A percentile compares a stretch with the other conserved stretches of the same genome.
phyloP scores from a whole-genome alignment of 2,797 vertebrate species.

The Botia kubotai region DNA sequence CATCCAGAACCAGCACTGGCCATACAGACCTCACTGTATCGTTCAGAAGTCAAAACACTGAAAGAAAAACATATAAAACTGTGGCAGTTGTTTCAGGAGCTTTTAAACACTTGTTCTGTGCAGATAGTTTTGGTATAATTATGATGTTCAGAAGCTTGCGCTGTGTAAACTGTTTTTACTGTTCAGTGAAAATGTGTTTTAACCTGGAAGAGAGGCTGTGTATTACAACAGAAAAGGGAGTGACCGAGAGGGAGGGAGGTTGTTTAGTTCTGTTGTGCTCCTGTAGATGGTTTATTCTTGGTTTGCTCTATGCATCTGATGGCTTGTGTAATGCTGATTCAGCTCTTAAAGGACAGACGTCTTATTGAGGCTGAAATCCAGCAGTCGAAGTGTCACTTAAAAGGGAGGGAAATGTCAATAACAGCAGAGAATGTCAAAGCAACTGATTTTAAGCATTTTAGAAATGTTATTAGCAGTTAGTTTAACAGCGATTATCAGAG shows the following conservation, averaged over 20 bases:
- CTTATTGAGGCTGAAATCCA: neutral
- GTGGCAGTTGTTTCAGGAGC: neutral
- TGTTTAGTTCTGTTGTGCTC: conserved; percentile 49
- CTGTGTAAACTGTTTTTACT: neutral
- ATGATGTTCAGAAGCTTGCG: neutral
- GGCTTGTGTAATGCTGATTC: conserved; percentile 56
- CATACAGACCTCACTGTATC: neutral
- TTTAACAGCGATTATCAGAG: no score
- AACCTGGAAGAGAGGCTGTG: neutral
- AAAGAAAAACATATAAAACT: neutral
- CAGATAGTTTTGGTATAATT: neutral
- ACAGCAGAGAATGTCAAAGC: neutral
- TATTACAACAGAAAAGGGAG: conserved; percentile 20
- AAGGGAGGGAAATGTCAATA: neutral
- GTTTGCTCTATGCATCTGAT: conserved; percentile 47
- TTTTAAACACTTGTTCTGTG: neutral
- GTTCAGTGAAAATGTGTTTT: neutral
- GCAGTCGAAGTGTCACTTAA: neutral
- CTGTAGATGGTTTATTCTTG: conserved; percentile 38
- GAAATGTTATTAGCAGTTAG: no score
- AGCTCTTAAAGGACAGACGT: conserved; percentile 55
- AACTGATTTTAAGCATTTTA: no score
- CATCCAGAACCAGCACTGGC: conserved; percentile 90
- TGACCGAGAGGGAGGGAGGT: neutral
- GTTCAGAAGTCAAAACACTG: conserved; percentile 22